Evolutionary conservation across 2,888 invertebrate genomes (phyloP).

Genomic region (Platycheirus albimanus): DNA sequence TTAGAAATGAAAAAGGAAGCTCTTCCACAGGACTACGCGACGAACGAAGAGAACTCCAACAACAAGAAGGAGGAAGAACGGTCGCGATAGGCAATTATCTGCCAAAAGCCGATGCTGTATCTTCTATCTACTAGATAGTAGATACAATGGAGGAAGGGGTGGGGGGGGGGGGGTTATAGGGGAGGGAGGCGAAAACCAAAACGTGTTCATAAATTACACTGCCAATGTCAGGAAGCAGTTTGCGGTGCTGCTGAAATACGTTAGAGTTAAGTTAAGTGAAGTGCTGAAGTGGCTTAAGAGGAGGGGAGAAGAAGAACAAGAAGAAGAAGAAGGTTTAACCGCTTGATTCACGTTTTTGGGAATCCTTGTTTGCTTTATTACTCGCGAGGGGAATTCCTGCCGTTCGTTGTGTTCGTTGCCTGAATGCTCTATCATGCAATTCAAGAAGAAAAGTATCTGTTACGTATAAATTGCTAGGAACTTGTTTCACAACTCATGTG

Average conservation of each 20-base stretch:
- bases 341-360: slow-evolving; percentile 36
- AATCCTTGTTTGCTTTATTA: slow-evolving; percentile 63
- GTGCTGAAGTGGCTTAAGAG: slow-evolving; percentile 29
- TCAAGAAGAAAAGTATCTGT: slow-evolving; percentile 33
- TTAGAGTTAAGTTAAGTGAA: slow-evolving; percentile 19
- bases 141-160: not conserved
- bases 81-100: slow-evolving; percentile 60
- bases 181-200: slow-evolving; percentile 47
- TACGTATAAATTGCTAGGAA: slow-evolving; percentile 41
- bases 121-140: not conserved
- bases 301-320: too few species aligned
- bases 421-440: slow-evolving; percentile 2
- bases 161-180: too few species aligned
- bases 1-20: slow-evolving; percentile 28
- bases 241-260: slow-evolving; percentile 39
- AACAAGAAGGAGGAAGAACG: slow-evolving; percentile 1
- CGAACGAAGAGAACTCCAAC: not conserved
- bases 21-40: slow-evolving; percentile 4
- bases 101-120: slow-evolving; percentile 43
- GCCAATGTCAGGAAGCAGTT: slow-evolving; percentile 66
- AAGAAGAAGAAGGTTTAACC: slow-evolving; percentile 21
- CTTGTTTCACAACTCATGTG: slow-evolving; percentile 40
- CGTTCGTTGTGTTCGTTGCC: too few species aligned
- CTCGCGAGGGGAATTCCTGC: slow-evolving; percentile 54
- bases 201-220: slow-evolving; percentile 67